Evolutionary conservation across 2,797 vertebrate genomes (phyloP).

Genomic region (Myripristis murdjan): DNA sequence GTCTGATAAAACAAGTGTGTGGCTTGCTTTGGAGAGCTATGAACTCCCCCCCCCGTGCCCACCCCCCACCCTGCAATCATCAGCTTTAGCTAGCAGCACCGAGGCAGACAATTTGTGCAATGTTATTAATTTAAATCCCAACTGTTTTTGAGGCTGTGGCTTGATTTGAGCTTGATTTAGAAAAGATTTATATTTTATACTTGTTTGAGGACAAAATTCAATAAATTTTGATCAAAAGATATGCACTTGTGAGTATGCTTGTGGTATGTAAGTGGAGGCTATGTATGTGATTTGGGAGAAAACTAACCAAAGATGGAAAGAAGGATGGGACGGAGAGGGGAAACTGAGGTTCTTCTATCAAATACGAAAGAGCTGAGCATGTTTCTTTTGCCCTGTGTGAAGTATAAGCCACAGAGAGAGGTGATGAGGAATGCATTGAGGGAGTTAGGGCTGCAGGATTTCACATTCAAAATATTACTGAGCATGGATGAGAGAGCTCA

Average conservation of each 20-base stretch:
- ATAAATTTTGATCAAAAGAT: conserved; percentile 82
- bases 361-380: too few species aligned
- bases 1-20: conserved; percentile 8
- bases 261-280: too few species aligned
- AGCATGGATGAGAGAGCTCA: too few species aligned
- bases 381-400: too few species aligned
- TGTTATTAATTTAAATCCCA: conserved; percentile 77
- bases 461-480: too few species aligned
- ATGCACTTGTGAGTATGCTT: conserved; percentile 25
- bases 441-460: too few species aligned
- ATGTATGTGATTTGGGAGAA: conserved; percentile 38
- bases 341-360: too few species aligned
- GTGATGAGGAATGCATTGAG: too few species aligned
- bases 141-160: conserved; percentile 76
- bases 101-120: conserved; percentile 78
- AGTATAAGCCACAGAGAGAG: too few species aligned
- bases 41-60: background rate
- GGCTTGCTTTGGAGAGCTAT: conserved; percentile 45
- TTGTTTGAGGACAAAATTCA: conserved; percentile 84
- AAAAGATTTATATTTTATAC: conserved; percentile 86
- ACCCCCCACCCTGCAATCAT: conserved; percentile 44
- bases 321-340: too few species aligned
- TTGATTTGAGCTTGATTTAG: conserved; percentile 76
- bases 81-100: conserved; percentile 62
- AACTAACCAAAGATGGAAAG: too few species aligned